Percentiles rank a stretch among this genome's conserved stretches.
Evolutionary conservation across 2,113 vertebrate genomes (phyloP).

Genomic region (Sebastes schlegelii): DNA sequence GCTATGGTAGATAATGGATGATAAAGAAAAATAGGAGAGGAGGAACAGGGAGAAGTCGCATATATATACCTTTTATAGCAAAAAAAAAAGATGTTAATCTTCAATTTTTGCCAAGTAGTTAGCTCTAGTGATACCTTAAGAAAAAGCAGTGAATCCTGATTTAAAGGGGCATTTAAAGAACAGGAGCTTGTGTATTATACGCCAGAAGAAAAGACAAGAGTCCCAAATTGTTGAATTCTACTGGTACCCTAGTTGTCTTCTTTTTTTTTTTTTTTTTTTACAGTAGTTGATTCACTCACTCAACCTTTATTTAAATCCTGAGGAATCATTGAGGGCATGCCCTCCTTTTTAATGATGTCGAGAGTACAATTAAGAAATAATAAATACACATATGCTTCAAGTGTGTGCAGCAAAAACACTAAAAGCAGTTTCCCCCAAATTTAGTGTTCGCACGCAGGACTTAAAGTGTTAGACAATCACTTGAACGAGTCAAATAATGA

Average conservation of each 20-base stretch:
- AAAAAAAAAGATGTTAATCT: not conserved
- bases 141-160: not conserved
- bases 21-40: not conserved
- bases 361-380: too few relatives aligned
- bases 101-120: not conserved
- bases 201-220: not conserved
- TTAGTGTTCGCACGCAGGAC: too few relatives aligned
- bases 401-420: too few relatives aligned
- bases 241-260: not conserved
- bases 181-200: not conserved
- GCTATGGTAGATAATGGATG: not conserved
- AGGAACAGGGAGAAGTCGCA: not conserved
- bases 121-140: not conserved
- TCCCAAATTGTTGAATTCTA: not conserved
- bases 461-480: too few relatives aligned
- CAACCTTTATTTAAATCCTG: too few relatives aligned
- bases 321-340: too few relatives aligned
- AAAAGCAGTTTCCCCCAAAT: too few relatives aligned
- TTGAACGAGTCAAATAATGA: too few relatives aligned
- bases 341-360: too few relatives aligned
- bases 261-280: too few relatives aligned
- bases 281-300: not conserved
- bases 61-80: not conserved
- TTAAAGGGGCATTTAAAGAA: slow-evolving; percentile 3
- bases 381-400: too few relatives aligned